Evolutionary conservation across 2,113 vertebrate species (phyloP), one percentile per base, ranked within the genome.

Genomic region (Capreolus pygargus): DNA sequence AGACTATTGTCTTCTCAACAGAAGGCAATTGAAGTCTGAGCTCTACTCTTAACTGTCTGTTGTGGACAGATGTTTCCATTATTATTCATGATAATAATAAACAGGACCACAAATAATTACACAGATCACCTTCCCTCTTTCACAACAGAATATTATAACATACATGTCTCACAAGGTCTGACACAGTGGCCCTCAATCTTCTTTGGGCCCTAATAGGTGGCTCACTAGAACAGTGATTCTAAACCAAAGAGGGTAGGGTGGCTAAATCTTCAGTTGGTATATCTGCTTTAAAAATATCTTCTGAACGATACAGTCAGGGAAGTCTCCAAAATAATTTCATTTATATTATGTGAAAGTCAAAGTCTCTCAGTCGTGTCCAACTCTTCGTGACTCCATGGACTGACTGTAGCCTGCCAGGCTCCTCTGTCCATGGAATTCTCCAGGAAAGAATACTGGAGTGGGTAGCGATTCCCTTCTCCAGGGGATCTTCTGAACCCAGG

Each of bases 181-280:
- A 90, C 14, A 30, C 45, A 89, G 45, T 25, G 23, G n/a, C 91
- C 92, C 67, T 98, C 85, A 94, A 76, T 25, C 33, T 70, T 92
- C n/a, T 96, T 96, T 96, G 79, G 78, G 52, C 61, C 60, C 64
- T 70, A 95, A 97, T 13, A 74, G 12, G 83, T 2, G 33, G 43
- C 12, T 95, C 33, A 57, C 82, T 57, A 39, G 57, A 95, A 96
- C 7, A 84, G 33, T 82, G 43, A 79, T 91, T 86, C 67, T 64
- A 60, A 96, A 91, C 47, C 58, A 92, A 92, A 92, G 14, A 87
- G 33, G n/a, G 10, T 57, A 8, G 9, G 14, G 6, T 91, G 21
- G 94, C 57, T 94, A 96, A 64, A 93, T 96, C 47, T 95, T 74
- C 50, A 74, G 82, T 86, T 97, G n/a, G 82, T 81, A n/a, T 21